Conservation (phyloP, 1,140 invertebrate species). For the Meloidogyne floridensis region DNA sequence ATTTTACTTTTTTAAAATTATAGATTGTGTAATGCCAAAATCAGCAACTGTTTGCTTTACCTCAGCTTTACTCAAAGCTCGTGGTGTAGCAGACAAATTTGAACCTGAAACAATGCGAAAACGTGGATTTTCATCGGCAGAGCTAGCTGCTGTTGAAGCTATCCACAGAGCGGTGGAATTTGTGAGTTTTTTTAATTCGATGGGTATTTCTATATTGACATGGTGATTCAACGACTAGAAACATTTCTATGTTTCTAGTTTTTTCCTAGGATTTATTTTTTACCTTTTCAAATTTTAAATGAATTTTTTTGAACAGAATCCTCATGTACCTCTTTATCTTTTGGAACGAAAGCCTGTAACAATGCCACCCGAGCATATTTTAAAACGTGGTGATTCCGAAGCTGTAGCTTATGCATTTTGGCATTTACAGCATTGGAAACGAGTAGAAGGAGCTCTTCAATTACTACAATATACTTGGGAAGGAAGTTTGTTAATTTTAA, state of each 20-base stretch:
- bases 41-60: conserved; percentile 97
- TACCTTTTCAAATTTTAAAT: too few species aligned
- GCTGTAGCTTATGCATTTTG: conserved; percentile 95
- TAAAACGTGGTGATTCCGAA: conserved; percentile 96
- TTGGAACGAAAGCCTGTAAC: conserved; percentile 93
- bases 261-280: too few species aligned
- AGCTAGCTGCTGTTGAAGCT: conserved; percentile 91
- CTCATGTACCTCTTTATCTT: conserved; percentile 95
- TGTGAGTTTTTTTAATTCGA: conserved; percentile 26
- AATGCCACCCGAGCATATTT: conserved; percentile 91
- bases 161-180: conserved; percentile 96
- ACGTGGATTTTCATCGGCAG: conserved; percentile 81
- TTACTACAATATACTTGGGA: conserved; percentile 93
- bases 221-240: too few species aligned
- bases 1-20: conserved; percentile 3
- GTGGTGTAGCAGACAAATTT: conserved; percentile 85
- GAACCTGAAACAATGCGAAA: conserved; percentile 85
- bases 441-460: conserved; percentile 86
- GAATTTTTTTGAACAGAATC: conserved; percentile 73
- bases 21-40: conserved; percentile 88
- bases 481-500: conserved; percentile 72
- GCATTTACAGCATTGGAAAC: conserved; percentile 93
- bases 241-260: too few species aligned
- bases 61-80: conserved; percentile 86
- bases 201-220: too few species aligned